Evolutionary conservation across 2,888 invertebrate species (phyloP).

Genomic region (Germaria angustata): DNA sequence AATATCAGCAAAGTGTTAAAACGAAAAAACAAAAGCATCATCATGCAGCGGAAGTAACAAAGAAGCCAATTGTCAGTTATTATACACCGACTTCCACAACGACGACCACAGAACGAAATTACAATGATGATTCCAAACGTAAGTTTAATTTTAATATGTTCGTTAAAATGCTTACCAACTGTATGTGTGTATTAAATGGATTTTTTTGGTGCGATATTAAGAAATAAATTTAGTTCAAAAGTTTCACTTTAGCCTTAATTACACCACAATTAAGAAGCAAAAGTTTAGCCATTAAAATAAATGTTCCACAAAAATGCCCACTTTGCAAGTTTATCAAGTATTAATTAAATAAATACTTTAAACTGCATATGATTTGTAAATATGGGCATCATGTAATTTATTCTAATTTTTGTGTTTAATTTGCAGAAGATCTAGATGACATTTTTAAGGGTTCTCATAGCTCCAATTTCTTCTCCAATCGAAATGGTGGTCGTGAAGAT

Average conservation of each 20-base stretch:
- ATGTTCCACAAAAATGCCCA: no score
- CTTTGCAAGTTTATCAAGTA: no score
- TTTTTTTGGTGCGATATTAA: not conserved
- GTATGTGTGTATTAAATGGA: no score
- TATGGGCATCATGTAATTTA: not conserved
- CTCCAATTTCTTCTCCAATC: slow-evolving; percentile 87
- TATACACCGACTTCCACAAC: slow-evolving; percentile 75
- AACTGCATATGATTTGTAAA: not conserved
- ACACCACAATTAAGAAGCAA: not conserved
- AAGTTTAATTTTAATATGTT: slow-evolving; percentile 68
- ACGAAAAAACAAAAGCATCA: slow-evolving; percentile 44
- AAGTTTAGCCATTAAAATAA: not conserved
- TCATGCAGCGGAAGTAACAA: slow-evolving; percentile 70
- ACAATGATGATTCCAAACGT: slow-evolving; percentile 78
- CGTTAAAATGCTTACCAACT: not conserved
- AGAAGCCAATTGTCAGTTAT: slow-evolving; percentile 76
- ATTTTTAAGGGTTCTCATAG: slow-evolving; percentile 86
- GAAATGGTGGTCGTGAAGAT: slow-evolving; percentile 83
- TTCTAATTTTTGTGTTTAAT: slow-evolving; percentile 23
- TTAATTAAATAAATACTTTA: no score
- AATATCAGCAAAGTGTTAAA: slow-evolving; percentile 50
- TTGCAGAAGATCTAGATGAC: slow-evolving; percentile 81
- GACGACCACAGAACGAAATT: slow-evolving; percentile 69
- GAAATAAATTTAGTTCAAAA: not conserved
- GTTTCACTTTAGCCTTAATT: not conserved